A percentile compares a stretch with the other conserved stretches of the same genome.
Conservation (phyloP, 2,113 vertebrate genomes). For the Nanger granti region DNA sequence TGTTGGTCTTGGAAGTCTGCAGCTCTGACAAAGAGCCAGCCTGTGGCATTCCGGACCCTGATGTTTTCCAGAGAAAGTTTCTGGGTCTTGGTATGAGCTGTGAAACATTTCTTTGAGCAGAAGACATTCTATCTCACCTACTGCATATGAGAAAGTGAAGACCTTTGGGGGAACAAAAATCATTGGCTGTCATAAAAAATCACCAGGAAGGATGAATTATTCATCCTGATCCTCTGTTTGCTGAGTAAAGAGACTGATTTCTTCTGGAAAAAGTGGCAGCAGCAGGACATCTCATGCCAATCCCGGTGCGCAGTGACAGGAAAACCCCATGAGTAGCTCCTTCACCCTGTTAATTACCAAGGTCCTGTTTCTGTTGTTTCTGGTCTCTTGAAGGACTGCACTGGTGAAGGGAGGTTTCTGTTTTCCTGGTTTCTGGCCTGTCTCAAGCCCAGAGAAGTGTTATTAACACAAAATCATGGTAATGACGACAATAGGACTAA, state of each 20-base stretch:
- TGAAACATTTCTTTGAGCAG: neutral
- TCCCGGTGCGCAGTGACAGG: rapidly evolving
- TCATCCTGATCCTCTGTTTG: neutral
- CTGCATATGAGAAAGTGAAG: neutral
- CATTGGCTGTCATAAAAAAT: neutral
- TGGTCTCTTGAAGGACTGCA: neutral
- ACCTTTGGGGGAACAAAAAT: neutral
- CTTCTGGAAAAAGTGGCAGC: neutral
- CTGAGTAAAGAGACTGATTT: neutral
- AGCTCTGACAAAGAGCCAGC: neutral
- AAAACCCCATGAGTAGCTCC: rapidly evolving
- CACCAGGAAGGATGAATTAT: no score
- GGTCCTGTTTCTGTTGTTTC: neutral
- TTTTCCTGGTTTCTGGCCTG: neutral
- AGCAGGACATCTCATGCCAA: rapidly evolving
- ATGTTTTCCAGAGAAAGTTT: neutral
- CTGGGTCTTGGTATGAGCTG: neutral
- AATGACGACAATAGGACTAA: rapidly evolving
- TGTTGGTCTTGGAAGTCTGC: neutral
- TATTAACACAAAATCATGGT: neutral
- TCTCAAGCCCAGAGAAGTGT: neutral
- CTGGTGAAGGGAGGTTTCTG: neutral
- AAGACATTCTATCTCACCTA: neutral
- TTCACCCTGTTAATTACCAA: neutral
- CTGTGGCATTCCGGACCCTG: neutral